These are phyloP conservation scores for Clitarchus hookeri DNA, from an alignment of 2,888 invertebrate species.

Conservation along the genomic window DNA sequence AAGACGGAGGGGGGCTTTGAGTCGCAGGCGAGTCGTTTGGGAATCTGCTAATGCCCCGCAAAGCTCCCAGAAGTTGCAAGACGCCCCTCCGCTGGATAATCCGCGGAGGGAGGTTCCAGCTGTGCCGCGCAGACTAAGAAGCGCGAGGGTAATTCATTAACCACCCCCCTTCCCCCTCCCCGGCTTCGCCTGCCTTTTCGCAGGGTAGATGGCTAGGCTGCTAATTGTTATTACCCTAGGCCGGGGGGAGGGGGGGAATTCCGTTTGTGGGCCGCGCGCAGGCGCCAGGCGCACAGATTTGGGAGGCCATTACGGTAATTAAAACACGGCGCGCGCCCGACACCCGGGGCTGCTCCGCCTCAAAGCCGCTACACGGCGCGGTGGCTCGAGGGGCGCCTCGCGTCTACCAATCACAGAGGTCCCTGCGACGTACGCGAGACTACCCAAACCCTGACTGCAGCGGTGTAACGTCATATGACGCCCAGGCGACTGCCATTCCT, in stretches of 20 bases:
- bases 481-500: too few species aligned
- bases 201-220: not conserved
- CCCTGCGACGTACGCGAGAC: not conserved
- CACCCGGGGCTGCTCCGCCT: not conserved
- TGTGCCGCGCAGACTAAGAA: not conserved
- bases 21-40: too few species aligned
- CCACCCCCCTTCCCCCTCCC: not conserved
- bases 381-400: not conserved
- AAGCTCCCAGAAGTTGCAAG: not conserved
- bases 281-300: slow-evolving; percentile 26
- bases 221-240: not conserved
- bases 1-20: too few species aligned
- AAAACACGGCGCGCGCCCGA: slow-evolving; percentile 39
- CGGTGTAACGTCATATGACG: too few species aligned
- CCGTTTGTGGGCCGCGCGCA: slow-evolving; percentile 15
- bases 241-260: not conserved
- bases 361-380: not conserved
- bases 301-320: slow-evolving; percentile 33
- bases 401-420: not conserved
- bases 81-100: not conserved
- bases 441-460: too few species aligned
- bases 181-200: not conserved
- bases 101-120: not conserved
- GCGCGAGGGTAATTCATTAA: slow-evolving; percentile 9
- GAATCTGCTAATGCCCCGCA: too few species aligned